A percentile compares a stretch with the other conserved stretches of the same genome.
These are phyloP conservation scores for Cheiracanthium punctorium DNA, from an alignment of 2,888 invertebrate species.

Conservation along the genomic window DNA sequence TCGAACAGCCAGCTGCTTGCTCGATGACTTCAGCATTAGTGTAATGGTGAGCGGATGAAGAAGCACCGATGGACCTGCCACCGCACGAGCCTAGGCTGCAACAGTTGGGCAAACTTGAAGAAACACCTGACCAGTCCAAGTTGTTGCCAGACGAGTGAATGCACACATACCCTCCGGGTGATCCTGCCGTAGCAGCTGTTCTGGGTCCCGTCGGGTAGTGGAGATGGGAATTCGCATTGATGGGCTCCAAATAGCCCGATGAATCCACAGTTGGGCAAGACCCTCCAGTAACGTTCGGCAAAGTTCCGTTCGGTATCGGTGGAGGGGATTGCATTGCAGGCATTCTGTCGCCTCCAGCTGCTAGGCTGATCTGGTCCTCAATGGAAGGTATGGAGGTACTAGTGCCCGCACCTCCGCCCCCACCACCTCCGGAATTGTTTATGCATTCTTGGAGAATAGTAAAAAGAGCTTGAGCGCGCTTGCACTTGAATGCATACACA, in stretches of 20 bases:
- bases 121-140: slow-evolving; percentile 16
- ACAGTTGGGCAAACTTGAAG: slow-evolving; percentile 38
- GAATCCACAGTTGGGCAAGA: slow-evolving; percentile 38
- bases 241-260: slow-evolving; percentile 54
- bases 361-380: slow-evolving; percentile 15
- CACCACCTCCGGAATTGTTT: slow-evolving; percentile 30
- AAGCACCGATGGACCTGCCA: background rate
- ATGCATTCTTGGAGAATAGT: slow-evolving; percentile 78
- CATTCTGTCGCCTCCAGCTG: background rate
- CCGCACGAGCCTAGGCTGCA: slow-evolving; percentile 39
- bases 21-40: slow-evolving; percentile 52
- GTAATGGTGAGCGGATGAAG: slow-evolving; percentile 42
- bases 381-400: background rate
- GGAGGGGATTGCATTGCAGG: slow-evolving; percentile 21
- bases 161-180: slow-evolving; percentile 47
- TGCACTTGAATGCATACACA: slow-evolving; percentile 94
- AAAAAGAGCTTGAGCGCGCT: slow-evolving; percentile 90
- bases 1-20: slow-evolving; percentile 24
- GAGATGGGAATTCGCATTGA: slow-evolving; percentile 19
- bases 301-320: slow-evolving; percentile 1
- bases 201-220: slow-evolving; percentile 16
- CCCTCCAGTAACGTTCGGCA: background rate
- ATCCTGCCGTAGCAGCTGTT: slow-evolving; percentile 4
- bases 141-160: slow-evolving; percentile 16
- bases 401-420: background rate